These are phyloP conservation scores for Pristionchus fissidentatus DNA, from an alignment of 2,888 invertebrate species.

Conservation along the genomic window DNA sequence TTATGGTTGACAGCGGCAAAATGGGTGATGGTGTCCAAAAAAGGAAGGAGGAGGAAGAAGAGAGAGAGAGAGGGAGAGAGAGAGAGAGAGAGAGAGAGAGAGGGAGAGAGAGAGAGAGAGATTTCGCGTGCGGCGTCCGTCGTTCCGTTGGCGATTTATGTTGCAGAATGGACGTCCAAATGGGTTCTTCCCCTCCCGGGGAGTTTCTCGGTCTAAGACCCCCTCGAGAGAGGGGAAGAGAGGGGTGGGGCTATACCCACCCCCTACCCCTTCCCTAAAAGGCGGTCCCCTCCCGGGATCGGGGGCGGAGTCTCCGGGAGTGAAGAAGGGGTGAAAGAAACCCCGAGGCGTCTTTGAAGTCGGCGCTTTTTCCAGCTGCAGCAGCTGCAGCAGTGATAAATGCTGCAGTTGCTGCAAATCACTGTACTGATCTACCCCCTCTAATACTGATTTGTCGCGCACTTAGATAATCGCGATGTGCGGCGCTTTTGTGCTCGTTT, in stretches of 20 bases:
- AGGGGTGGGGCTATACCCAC: not conserved
- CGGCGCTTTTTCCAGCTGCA: not conserved
- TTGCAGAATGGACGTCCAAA: not conserved
- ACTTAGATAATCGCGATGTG: no score
- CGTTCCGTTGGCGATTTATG: conserved; percentile 3
- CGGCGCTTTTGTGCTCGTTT: no score
- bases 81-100: not conserved
- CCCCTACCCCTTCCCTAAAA: not conserved
- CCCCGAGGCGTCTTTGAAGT: not conserved
- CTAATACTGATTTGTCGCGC: no score
- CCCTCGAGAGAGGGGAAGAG: not conserved
- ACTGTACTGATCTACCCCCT: no score
- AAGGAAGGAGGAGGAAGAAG: no score
- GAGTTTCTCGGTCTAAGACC: not conserved
- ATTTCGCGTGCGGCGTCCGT: conserved; percentile 26
- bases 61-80: no score
- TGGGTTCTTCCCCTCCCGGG: conserved; percentile 5
- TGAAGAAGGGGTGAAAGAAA: not conserved
- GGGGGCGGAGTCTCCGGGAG: not conserved
- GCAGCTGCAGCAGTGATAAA: not conserved
- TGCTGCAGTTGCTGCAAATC: no score
- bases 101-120: not conserved
- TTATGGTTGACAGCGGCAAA: no score
- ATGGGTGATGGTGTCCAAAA: no score
- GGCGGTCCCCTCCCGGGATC: not conserved